These are phyloP conservation scores for Pachyramphus minor DNA, from an alignment of 2,113 vertebrate genomes.

Conservation along the genomic window DNA sequence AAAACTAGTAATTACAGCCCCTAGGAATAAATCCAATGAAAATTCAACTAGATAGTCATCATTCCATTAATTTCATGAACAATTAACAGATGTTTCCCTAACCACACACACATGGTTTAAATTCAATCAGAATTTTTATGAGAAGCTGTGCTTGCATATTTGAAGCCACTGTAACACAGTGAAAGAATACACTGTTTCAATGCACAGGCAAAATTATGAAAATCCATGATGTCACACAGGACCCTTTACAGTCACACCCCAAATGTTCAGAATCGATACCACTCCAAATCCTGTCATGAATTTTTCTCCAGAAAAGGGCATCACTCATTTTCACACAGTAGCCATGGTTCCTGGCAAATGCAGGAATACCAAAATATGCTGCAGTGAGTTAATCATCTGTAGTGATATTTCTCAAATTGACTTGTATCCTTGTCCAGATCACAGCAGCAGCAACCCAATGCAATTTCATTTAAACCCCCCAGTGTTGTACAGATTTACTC, in stretches of 20 bases:
- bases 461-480: background rate
- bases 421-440: background rate
- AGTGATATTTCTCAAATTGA: background rate
- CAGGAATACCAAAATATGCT: background rate
- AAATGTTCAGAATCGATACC: background rate
- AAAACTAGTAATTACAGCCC: background rate
- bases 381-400: background rate
- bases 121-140: conserved; percentile 54
- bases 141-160: background rate
- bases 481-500: background rate
- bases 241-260: background rate
- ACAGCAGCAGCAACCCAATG: background rate
- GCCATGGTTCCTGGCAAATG: background rate
- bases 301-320: background rate
- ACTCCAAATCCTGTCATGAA: background rate
- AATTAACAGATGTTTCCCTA: conserved; percentile 61
- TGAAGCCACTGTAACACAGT: background rate
- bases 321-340: background rate
- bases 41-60: conserved; percentile 1
- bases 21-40: conserved; percentile 13
- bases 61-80: conserved; percentile 10
- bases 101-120: conserved; percentile 9
- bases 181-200: background rate
- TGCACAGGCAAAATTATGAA: background rate
- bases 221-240: background rate